Conservation (phyloP, 2,888 invertebrate genomes). For the Acheta domesticus region DNA sequence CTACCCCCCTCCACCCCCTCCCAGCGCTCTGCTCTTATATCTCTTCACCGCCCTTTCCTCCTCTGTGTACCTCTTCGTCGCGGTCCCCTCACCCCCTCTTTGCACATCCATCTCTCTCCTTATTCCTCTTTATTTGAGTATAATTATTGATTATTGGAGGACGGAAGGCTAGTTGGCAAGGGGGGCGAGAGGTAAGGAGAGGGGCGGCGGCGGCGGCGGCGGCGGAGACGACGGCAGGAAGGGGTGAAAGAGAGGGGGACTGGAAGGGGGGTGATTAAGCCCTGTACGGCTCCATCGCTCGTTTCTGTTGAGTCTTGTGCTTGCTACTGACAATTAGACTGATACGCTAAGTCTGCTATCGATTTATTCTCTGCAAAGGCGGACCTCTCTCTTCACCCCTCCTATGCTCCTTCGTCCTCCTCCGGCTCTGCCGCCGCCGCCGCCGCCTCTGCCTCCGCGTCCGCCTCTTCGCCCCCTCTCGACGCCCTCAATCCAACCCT, state of each 20-base stretch:
- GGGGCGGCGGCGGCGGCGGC: slow-evolving; percentile 37
- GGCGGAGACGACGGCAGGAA: slow-evolving; percentile 41
- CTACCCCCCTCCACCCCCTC: not conserved
- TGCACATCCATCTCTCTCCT: slow-evolving; percentile 33
- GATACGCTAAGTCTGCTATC: slow-evolving; percentile 44
- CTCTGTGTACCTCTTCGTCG: not conserved
- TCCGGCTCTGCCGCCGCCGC: not conserved
- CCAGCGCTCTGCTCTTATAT: not conserved
- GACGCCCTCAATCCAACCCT: slow-evolving; percentile 1
- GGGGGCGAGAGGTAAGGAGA: slow-evolving; percentile 43
- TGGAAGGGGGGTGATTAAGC: slow-evolving; percentile 55
- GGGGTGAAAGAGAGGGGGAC: slow-evolving; percentile 41
- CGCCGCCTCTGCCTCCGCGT: not conserved
- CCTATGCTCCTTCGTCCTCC: not conserved
- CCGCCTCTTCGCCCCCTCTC: not conserved
- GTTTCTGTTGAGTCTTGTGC: slow-evolving; percentile 35
- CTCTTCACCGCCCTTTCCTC: not conserved
- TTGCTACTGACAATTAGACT: slow-evolving; percentile 52
- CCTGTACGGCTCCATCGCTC: slow-evolving; percentile 49
- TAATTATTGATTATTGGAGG: slow-evolving; percentile 39
- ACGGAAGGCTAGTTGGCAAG: slow-evolving; percentile 37
- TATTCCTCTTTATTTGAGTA: slow-evolving; percentile 39
- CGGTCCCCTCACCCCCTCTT: not conserved
- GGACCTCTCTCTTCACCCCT: not conserved
- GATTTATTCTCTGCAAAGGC: slow-evolving; percentile 36